A percentile compares a stretch with the other conserved stretches of the same genome.
These are phyloP conservation scores for Antidorcas marsupialis DNA, from an alignment of 2,113 vertebrate genomes.

Conservation along the genomic window DNA sequence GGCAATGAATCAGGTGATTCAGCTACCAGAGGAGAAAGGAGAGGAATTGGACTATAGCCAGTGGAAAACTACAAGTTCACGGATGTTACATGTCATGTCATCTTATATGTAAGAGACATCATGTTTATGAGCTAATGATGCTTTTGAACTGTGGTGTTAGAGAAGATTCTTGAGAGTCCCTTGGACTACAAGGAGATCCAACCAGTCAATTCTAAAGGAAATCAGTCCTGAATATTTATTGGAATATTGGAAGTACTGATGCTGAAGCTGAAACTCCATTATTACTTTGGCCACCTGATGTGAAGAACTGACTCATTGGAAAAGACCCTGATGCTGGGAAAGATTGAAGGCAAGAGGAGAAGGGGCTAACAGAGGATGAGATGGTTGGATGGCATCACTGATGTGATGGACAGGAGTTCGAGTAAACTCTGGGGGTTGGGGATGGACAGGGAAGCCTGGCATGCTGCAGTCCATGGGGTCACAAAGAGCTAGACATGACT, in stretches of 20 bases:
- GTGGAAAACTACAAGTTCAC: neutral
- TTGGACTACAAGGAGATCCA: neutral
- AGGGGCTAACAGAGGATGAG: neutral
- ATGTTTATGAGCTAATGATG: neutral
- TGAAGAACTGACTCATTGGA: neutral
- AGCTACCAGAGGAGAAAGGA: neutral
- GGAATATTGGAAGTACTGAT: neutral
- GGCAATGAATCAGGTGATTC: neutral
- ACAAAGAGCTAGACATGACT: neutral
- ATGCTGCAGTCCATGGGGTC: neutral
- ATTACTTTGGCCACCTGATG: neutral
- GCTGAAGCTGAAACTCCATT: neutral
- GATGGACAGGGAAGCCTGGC: neutral
- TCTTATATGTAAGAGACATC: neutral
- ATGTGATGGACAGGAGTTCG: neutral
- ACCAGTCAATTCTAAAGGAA: neutral
- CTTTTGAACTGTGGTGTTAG: neutral
- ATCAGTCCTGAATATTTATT: neutral
- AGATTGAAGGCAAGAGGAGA: neutral
- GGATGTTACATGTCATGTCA: neutral
- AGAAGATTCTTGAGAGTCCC: neutral
- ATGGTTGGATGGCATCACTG: neutral
- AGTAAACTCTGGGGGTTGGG: neutral
- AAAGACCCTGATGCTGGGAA: neutral
- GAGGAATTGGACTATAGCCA: neutral